Evolutionary conservation across 2,797 vertebrate genomes (phyloP).

Genomic region (Prionace glauca): DNA sequence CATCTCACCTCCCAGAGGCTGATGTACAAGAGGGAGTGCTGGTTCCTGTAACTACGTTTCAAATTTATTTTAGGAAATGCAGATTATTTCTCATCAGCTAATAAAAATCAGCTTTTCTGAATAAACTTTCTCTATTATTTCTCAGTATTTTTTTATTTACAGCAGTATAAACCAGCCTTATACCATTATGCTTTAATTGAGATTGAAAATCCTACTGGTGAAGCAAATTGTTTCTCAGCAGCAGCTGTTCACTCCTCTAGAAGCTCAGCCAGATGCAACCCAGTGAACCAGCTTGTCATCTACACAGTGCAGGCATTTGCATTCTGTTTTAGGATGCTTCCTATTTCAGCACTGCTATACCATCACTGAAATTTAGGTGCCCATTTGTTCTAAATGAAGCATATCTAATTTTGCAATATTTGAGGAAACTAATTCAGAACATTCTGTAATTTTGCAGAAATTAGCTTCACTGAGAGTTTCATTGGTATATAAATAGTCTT

Average conservation of each 20-base stretch:
- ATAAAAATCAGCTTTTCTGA: neutral
- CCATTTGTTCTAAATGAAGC: neutral
- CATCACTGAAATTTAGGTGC: neutral
- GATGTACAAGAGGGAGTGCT: neutral
- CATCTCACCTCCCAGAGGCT: conserved; percentile 37
- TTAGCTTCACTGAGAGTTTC: neutral
- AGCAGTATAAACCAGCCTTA: neutral
- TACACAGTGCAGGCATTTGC: conserved; percentile 41
- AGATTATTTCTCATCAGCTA: neutral
- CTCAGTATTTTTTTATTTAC: neutral
- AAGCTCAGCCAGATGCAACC: conserved; percentile 50
- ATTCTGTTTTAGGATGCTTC: neutral
- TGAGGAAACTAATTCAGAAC: neutral
- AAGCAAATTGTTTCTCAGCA: conserved; percentile 53
- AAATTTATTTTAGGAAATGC: neutral
- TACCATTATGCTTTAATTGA: conserved; percentile 39
- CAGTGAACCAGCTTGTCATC: conserved; percentile 41
- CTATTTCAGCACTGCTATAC: neutral
- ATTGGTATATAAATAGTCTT: neutral
- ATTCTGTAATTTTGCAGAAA: neutral
- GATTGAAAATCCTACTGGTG: conserved; percentile 46
- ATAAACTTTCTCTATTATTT: neutral
- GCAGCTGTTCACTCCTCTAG: conserved; percentile 50
- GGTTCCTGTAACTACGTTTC: neutral
- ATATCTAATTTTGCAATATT: neutral